Evolutionary conservation across 2,888 invertebrate species (phyloP), one percentile per base, ranked within the genome.

Genomic region (Cybosia mesomella): DNA sequence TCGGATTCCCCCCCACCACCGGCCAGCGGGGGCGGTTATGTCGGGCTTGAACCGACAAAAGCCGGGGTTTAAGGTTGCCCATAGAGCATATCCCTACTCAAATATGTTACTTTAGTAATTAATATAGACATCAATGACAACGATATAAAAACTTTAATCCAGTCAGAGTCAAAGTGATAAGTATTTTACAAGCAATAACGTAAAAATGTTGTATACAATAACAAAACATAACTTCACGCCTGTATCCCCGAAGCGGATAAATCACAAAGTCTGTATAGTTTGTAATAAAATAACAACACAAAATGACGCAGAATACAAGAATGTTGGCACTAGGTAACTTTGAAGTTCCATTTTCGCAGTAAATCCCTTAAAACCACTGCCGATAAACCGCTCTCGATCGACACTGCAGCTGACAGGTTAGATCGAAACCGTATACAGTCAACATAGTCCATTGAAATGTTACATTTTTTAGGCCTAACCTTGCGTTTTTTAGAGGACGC

Each of bases 331-430:
- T 55, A n/a, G n/a, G n/a, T n/a, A 22, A 22, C 22, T 36, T 57
- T 39, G 39, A 28, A 64, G 24, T n/a, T 64, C 39, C 18, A 58
- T 64, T 64, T 13, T 43, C 21, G n/a, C 24, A 64, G 28, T 57
- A 64, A 64, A 64, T 39, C 64, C 13, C 39, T 64, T 55, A 57
- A 55, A 55, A 5, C 63, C 54, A 54, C 22, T 57, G 18, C 15
- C 57, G 22, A 62, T 34, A 61, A 66, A 55, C 57, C 49, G 57
- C 39, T 61, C 10, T 21, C 67, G 43, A 55, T 57, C 43, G 34
- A 49, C 18, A 18, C 58, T 67, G 67, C 63, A 64, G 8, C 36
- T 64, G 67, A 67, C 67, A 67, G 58, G 5, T 32, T 39, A 8
- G 53, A 67, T 64, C 36, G 63, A 59, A 36, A 54, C 53, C 9